These are phyloP conservation scores for Arothron firmamentum DNA, from an alignment of 2,113 vertebrate species.

Conservation along the genomic window DNA sequence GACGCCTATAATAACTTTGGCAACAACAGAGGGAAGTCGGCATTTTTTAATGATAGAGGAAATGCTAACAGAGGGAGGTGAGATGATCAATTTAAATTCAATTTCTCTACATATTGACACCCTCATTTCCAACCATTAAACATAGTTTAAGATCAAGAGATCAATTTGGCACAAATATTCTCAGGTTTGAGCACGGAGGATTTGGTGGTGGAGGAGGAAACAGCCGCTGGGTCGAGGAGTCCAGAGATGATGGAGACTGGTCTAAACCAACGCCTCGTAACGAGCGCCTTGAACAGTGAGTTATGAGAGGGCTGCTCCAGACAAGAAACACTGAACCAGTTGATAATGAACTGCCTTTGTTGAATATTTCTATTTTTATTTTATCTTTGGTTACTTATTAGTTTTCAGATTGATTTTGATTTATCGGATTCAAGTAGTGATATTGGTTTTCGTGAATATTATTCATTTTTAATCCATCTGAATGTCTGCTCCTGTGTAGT, in stretches of 20 bases:
- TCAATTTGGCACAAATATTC: too few species aligned
- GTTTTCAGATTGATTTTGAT: neutral
- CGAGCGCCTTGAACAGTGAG: slow-evolving; percentile 93
- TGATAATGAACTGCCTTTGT: too few species aligned
- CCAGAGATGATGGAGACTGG: slow-evolving; percentile 93
- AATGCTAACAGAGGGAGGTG: slow-evolving; percentile 84
- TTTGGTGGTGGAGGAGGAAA: slow-evolving; percentile 83
- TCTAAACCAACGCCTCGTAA: slow-evolving; percentile 91
- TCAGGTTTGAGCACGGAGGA: slow-evolving; percentile 78
- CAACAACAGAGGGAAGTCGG: slow-evolving; percentile 85
- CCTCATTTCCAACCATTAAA: neutral
- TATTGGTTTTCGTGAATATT: too few species aligned
- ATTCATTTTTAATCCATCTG: too few species aligned
- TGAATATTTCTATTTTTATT: neutral
- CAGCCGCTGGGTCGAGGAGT: slow-evolving; percentile 90
- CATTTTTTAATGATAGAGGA: slow-evolving; percentile 88
- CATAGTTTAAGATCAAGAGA: neutral
- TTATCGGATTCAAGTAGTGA: neutral
- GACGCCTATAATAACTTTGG: slow-evolving; percentile 92
- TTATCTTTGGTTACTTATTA: neutral
- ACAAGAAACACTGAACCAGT: too few species aligned
- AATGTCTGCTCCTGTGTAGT: slow-evolving; percentile 52
- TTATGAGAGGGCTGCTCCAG: too few species aligned
- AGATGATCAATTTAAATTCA: slow-evolving; percentile 18
- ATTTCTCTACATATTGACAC: neutral